Percentiles rank a stretch among this genome's conserved stretches.
phyloP scores from a whole-genome alignment of 2,113 vertebrate species.

The Fukomys damarensis region DNA sequence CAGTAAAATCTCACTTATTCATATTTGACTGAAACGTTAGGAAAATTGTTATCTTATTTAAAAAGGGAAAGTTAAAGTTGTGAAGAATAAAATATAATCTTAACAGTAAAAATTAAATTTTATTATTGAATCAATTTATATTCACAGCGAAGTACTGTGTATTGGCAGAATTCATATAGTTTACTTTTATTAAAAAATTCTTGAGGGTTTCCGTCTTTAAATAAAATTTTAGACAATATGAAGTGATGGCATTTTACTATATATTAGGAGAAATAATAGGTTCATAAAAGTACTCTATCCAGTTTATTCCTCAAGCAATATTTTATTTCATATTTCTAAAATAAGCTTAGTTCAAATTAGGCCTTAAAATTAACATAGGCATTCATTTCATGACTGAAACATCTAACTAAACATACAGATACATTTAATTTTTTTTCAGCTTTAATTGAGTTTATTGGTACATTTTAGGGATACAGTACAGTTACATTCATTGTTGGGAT shows the following conservation, averaged over 20 bases:
- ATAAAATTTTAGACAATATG: slow-evolving; percentile 46
- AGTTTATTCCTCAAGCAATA: slow-evolving; percentile 41
- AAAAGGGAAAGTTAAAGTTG: neutral
- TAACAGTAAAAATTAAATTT: slow-evolving; percentile 54
- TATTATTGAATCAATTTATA: slow-evolving; percentile 21
- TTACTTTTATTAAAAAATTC: slow-evolving; percentile 15
- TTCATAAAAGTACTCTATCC: slow-evolving; percentile 9
- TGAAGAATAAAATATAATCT: neutral
- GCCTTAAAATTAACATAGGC: slow-evolving; percentile 51
- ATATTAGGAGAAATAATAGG: slow-evolving; percentile 31
- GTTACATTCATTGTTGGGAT: too few species aligned
- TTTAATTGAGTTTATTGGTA: too few species aligned
- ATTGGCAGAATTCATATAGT: slow-evolving; percentile 25
- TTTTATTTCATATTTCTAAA: slow-evolving; percentile 41
- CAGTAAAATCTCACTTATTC: slow-evolving; percentile 60
- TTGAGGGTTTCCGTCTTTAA: neutral
- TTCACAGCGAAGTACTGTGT: neutral
- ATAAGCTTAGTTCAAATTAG: slow-evolving; percentile 34
- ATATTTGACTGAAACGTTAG: neutral
- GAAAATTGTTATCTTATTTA: neutral
- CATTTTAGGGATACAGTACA: too few species aligned
- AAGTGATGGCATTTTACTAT: slow-evolving; percentile 59
- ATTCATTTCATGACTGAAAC: slow-evolving; percentile 37
- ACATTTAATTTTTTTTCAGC: too few species aligned
- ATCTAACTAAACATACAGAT: neutral